Evolutionary conservation across 2,888 invertebrate species (phyloP).

Genomic region (Microctonus brassicae): DNA sequence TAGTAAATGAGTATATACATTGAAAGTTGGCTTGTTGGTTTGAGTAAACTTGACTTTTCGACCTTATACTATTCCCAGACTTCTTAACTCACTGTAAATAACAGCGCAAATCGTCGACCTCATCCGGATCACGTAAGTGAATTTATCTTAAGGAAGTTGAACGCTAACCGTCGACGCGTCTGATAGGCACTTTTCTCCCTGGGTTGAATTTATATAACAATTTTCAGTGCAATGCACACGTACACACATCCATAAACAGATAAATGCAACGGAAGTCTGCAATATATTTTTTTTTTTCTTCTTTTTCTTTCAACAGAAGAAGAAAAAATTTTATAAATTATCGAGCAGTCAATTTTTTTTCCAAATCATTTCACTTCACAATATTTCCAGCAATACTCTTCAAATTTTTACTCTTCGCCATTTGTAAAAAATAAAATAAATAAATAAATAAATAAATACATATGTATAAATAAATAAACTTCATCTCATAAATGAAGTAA

Average conservation of each 20-base stretch:
- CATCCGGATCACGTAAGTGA: slow-evolving; percentile 37
- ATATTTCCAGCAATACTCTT: background rate
- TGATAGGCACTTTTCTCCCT: slow-evolving; percentile 28
- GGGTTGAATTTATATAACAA: slow-evolving; percentile 6
- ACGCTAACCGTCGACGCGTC: slow-evolving; percentile 22
- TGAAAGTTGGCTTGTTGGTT: slow-evolving; percentile 32
- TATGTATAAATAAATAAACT: background rate
- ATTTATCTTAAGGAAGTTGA: slow-evolving; percentile 31
- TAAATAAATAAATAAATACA: too few species aligned
- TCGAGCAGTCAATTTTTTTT: background rate
- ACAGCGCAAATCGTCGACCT: slow-evolving; percentile 34
- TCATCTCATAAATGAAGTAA: background rate
- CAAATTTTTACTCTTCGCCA: background rate
- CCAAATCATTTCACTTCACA: background rate
- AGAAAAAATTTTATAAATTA: background rate
- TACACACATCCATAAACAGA: background rate
- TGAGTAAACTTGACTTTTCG: slow-evolving; percentile 36
- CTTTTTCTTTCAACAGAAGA: too few species aligned
- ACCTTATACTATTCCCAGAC: slow-evolving; percentile 32
- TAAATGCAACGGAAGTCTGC: background rate
- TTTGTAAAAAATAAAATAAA: too few species aligned
- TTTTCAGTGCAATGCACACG: background rate
- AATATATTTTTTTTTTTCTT: too few species aligned
- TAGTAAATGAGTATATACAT: slow-evolving; percentile 11
- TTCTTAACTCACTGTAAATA: slow-evolving; percentile 42